Base-by-base conservation (phyloP, 1,140 invertebrate species). In the Trichonephila clavipes region DNA sequence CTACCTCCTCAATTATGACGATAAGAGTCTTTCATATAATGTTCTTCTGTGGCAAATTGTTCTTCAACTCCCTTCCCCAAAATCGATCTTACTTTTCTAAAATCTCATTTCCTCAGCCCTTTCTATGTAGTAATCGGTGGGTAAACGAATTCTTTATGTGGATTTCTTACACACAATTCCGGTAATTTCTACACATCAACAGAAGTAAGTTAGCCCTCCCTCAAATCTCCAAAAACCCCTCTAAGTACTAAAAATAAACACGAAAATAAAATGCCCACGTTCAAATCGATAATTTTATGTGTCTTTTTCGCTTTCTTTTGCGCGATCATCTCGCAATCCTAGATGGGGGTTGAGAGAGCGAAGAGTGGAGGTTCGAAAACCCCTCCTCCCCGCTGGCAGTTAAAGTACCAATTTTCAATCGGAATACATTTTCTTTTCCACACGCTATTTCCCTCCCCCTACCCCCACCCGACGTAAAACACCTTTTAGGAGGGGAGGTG, bases 331-430 rank as follows among this genome's bases (percentile, higher is more conserved):
- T 77, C 28, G 66, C 24, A 69, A 69, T 21, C 66, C 24, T 40
- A 77, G 72, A 77, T 2, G 4, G 66, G 24, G 24, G 7, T 69
- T 4, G 28, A 2, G 28, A 28, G 28, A 28, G 16, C 12, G 72
- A 18, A 14, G 3, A 34, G 12, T 18, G 16, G 28, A 77, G 72
- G 72, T 28, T 28, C 72, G 34, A 77, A 77, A 3, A 21, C 16
- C 28, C 69, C 12, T 28, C 72, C 24, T 34, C 24, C 34, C 72
- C 16, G 16, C 1, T 77, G 72, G 72, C 72, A 77, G 72, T 77
- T 77, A 77, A 77, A 77, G 72, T 34, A 77, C 72, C 72, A 77
- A 77, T 77, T 77, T 77, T 77, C 72, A 77, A 77, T 77, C 72
- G 34, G 72, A 77, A 77, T 77, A 77, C 72, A 77, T 77, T 77